Evolutionary conservation across 2,113 vertebrate genomes (phyloP).

Genomic region (Peromyscus leucopus): DNA sequence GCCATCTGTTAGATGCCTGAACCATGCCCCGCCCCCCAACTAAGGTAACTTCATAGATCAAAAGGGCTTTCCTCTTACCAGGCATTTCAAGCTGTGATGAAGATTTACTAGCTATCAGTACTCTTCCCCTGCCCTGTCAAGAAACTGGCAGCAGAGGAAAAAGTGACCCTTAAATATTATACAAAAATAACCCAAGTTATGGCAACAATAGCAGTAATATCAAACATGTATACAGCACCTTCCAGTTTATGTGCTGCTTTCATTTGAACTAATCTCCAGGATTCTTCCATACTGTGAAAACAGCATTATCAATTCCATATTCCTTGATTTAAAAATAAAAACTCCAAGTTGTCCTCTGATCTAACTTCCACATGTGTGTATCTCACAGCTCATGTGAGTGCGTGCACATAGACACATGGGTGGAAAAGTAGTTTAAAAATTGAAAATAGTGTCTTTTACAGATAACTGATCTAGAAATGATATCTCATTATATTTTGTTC

Average conservation of each 20-base stretch:
- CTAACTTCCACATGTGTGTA: background rate
- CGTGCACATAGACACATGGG: background rate
- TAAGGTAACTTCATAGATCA: too few relatives aligned
- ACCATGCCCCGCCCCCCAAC: too few relatives aligned
- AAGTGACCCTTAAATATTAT: too few relatives aligned
- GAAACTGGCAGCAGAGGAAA: too few relatives aligned
- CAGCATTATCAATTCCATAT: background rate
- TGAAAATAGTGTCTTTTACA: background rate
- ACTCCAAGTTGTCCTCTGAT: background rate
- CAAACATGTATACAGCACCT: background rate
- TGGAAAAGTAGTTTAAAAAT: background rate
- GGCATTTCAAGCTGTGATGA: too few relatives aligned
- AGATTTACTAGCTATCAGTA: too few relatives aligned
- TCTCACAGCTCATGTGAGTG: background rate
- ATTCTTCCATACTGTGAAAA: background rate
- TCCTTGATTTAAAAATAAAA: background rate
- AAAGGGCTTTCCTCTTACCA: too few relatives aligned
- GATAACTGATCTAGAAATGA: background rate
- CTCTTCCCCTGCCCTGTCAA: too few relatives aligned
- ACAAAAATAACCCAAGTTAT: background rate
- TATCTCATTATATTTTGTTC: conserved; percentile 36
- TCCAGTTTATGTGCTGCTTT: background rate
- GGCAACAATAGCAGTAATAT: background rate
- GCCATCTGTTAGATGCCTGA: too few relatives aligned
- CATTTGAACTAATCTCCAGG: background rate